Conservation (phyloP, 2,113 vertebrate genomes). For the Blennius ocellaris region DNA sequence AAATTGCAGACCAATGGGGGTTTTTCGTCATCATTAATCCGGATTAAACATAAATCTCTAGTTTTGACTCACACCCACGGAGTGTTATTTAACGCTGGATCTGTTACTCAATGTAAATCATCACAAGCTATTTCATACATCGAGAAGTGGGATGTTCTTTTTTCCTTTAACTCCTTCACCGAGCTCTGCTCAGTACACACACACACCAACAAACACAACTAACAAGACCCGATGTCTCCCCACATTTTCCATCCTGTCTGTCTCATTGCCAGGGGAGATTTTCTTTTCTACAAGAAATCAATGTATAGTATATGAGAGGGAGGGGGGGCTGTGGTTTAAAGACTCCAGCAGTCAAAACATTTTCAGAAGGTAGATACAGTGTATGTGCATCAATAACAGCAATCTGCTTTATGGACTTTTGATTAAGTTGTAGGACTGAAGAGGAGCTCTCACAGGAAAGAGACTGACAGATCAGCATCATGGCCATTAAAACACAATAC, state of each 20-base stretch:
- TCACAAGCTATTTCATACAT: background rate
- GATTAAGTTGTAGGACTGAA: background rate
- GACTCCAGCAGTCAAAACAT: constrained; percentile 6
- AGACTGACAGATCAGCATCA: accelerated
- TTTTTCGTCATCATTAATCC: constrained; percentile 71
- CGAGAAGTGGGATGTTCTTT: background rate
- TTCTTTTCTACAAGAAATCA: constrained; percentile 24
- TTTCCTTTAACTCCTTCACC: background rate
- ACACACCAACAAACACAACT: background rate
- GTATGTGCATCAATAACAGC: background rate
- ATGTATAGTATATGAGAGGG: constrained; percentile 11
- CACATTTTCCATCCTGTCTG: constrained; percentile 32
- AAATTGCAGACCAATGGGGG: constrained; percentile 52
- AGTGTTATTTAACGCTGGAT: constrained; percentile 57
- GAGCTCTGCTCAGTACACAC: background rate
- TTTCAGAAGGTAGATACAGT: constrained; percentile 11
- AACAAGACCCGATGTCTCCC: constrained; percentile 32
- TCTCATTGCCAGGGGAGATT: constrained; percentile 27
- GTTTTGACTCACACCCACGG: constrained; percentile 52
- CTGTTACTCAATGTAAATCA: constrained; percentile 53
- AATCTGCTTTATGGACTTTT: constrained; percentile 8
- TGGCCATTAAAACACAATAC: background rate
- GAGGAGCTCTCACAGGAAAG: constrained; percentile 7
- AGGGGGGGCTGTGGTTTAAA: background rate
- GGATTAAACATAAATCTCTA: constrained; percentile 72